Conservation (phyloP, 2,113 vertebrate species). For the Heptranchias perlo region DNA sequence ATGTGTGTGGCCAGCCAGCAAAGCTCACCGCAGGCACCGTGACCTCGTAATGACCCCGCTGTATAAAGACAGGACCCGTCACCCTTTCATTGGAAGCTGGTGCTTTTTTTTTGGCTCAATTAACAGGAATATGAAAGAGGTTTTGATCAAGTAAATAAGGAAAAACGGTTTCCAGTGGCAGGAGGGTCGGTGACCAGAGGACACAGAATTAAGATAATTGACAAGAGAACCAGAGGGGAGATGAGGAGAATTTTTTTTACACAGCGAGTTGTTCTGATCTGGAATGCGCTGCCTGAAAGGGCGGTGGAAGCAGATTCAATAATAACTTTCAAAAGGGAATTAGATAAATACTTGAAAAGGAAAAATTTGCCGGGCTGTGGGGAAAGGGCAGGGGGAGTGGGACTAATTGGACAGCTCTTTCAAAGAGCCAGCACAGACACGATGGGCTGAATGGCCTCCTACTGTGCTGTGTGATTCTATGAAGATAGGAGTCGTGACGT, state of each 20-base stretch:
- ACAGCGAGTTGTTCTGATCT: not conserved
- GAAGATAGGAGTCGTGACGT: not conserved
- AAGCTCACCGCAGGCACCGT: no score
- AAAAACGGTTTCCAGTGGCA: not conserved
- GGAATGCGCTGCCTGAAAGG: not conserved
- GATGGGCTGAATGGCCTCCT: not conserved
- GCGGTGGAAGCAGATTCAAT: not conserved
- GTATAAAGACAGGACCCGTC: no score
- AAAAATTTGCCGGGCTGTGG: not conserved
- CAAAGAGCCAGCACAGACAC: no score
- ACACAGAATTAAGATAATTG: not conserved
- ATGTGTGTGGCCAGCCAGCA: no score
- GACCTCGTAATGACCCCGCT: no score
- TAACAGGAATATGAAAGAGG: not conserved
- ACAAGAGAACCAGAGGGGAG: not conserved
- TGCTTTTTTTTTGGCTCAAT: no score
- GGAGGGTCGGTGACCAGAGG: not conserved
- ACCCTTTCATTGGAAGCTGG: no score
- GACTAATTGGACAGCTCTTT: not conserved
- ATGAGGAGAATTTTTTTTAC: not conserved
- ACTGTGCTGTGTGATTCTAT: not conserved
- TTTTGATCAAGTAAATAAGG: no score
- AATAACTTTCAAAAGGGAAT: not conserved
- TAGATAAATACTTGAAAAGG: not conserved
- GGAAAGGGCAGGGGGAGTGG: not conserved